Evolutionary conservation across 2,797 vertebrate genomes (phyloP), one percentile per base, ranked within the genome.

Genomic region (Lindbergichthys nudifrons): DNA sequence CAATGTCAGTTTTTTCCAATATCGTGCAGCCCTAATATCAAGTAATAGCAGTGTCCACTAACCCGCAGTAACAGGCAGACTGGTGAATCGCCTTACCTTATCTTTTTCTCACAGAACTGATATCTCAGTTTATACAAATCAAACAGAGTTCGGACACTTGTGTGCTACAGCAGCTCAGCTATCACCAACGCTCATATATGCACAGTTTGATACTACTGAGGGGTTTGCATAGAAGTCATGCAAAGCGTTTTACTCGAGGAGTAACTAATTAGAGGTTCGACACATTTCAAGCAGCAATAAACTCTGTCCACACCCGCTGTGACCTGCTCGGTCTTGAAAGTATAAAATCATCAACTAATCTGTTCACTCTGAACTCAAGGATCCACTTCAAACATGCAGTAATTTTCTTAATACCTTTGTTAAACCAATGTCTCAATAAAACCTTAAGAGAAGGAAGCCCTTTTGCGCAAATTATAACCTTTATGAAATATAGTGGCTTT

Each of bases 101-200:
- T 89, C 89, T 87, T 23, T 26, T 52, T 30, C 59, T 23, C 61
- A 36, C 87, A 82, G 66, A 77, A n/a, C 75, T 0, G 42, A 69
- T 83, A 87, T 71, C 50, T 0, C 48, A 50, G 45, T 84, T 82
- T 36, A 90, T 88, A 87, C 77, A 89, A 88, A 88, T 83, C 59
- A 75, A 77, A 73, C 70, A 30, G 51, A 54, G 57, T 45, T 41
- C 66, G 4, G 70, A 50, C 13, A n/a, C 46, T 19, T 68, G 54
- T 58, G 36, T 0, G 50, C 70, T 70, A 30, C 6, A 0, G 23
- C 43, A 18, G 67, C 67, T 73, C 58, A 11, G 56, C 75, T 86
- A 81, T 87, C 82, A 82, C 80, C 54, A 30, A 52, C 74, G 41
- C 43, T 10, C 77, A 73, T 46, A 71, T 73, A 70, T 65, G 43